Evolutionary conservation across 2,888 invertebrate species (phyloP).

Genomic region (Acleris emargana): DNA sequence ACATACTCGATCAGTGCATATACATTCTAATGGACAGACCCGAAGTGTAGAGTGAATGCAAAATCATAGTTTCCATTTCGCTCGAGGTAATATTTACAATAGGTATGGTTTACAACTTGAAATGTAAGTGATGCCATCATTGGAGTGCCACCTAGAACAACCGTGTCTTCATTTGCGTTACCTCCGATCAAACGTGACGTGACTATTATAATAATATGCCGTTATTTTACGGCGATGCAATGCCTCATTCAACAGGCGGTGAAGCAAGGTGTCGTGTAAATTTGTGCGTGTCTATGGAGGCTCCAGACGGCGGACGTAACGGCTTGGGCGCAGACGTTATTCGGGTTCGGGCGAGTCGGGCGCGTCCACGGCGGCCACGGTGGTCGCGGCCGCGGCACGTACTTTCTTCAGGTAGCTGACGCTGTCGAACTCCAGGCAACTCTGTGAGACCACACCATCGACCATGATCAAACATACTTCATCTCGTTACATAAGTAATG

Average conservation of each 20-base stretch:
- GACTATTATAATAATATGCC: background rate
- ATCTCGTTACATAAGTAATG: background rate
- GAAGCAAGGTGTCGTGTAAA: background rate
- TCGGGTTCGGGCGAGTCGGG: constrained; percentile 81
- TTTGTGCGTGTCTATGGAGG: constrained; percentile 11
- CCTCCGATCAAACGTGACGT: background rate
- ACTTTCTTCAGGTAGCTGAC: constrained; percentile 76
- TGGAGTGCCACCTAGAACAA: background rate
- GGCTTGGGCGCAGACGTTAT: constrained; percentile 50
- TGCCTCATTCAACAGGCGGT: background rate
- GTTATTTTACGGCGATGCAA: background rate
- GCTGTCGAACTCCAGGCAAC: constrained; percentile 82
- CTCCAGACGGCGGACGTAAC: constrained; percentile 40
- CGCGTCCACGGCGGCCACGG: constrained; percentile 70
- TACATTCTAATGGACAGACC: no score
- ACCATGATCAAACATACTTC: background rate
- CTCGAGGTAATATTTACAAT: no score
- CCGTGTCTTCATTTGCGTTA: no score
- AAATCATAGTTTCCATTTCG: no score
- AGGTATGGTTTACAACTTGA: background rate
- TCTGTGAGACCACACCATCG: constrained; percentile 63
- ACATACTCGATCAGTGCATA: no score
- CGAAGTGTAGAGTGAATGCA: no score
- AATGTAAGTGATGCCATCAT: background rate
- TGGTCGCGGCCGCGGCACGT: constrained; percentile 69